phyloP scores from a whole-genome alignment of 1,140 invertebrate genomes.

The Drosophila watanabei region DNA sequence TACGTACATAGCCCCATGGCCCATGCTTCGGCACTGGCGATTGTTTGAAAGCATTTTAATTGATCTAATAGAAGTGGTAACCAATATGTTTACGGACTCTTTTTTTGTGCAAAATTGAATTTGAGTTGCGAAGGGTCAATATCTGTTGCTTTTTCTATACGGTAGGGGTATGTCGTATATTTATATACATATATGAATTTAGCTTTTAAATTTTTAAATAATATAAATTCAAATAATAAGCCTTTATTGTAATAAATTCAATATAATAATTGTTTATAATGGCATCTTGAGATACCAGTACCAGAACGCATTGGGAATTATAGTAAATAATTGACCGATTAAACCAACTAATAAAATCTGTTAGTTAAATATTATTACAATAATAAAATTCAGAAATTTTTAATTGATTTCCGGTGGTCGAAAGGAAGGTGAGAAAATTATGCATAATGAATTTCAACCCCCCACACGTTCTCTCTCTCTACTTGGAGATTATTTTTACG shows the following conservation, averaged over 20 bases:
- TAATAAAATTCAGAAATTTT: neutral
- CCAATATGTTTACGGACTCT: conserved; percentile 22
- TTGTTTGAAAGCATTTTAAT: conserved; percentile 42
- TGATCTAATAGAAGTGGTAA: conserved; percentile 38
- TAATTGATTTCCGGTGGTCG: neutral
- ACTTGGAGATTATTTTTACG: conserved; percentile 19
- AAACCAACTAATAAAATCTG: neutral
- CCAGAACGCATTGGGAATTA: neutral
- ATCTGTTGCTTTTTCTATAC: neutral
- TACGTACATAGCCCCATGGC: neutral
- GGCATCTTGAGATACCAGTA: too few relatives aligned
- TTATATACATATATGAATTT: neutral
- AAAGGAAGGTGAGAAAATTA: conserved; percentile 15
- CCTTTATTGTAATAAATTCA: neutral
- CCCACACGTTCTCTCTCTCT: neutral
- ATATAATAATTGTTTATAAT: too few relatives aligned
- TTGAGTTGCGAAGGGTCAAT: neutral
- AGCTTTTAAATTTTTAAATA: neutral
- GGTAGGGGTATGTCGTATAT: neutral
- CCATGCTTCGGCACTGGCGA: neutral
- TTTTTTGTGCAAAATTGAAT: conserved; percentile 24
- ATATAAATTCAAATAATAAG: neutral
- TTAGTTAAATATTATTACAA: neutral
- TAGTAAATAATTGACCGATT: neutral
- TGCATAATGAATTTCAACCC: conserved; percentile 10